These are phyloP conservation scores for Mobula hypostoma DNA, from an alignment of 2,113 vertebrate genomes.

Conservation along the genomic window DNA sequence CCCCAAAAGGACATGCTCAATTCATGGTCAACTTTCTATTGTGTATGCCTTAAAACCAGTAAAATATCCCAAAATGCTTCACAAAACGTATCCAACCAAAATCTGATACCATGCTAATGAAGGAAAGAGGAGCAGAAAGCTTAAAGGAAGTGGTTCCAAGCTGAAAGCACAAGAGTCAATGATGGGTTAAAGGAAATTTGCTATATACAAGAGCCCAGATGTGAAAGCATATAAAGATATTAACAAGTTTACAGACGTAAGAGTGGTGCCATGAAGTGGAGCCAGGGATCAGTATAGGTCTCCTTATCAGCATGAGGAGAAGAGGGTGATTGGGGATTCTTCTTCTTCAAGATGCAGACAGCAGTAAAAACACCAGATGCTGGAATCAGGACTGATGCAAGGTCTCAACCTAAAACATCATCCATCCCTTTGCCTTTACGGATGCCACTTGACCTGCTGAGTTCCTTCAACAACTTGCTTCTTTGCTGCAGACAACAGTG, in stretches of 20 bases:
- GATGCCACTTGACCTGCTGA: too few relatives aligned
- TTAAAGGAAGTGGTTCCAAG: neutral
- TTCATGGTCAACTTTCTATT: neutral
- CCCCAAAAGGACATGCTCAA: neutral
- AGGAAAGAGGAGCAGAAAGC: neutral
- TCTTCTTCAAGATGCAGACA: neutral
- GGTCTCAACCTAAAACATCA: too few relatives aligned
- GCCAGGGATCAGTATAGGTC: neutral
- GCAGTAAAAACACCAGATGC: neutral
- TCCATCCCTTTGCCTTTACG: too few relatives aligned
- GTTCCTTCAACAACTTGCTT: too few relatives aligned
- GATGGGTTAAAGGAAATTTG: neutral
- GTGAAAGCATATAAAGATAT: neutral
- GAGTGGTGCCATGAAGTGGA: neutral
- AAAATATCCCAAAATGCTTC: neutral
- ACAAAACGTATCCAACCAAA: neutral
- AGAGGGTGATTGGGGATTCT: neutral
- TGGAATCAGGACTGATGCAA: too few relatives aligned
- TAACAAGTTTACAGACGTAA: neutral
- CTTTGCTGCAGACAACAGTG: too few relatives aligned
- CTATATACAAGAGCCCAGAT: neutral
- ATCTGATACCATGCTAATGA: neutral
- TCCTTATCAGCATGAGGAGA: too few relatives aligned
- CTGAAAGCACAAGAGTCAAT: neutral
- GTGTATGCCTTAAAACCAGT: neutral